Evolutionary conservation across 2,797 vertebrate species (phyloP).

Genomic region (Mormyrus proboscirostris): DNA sequence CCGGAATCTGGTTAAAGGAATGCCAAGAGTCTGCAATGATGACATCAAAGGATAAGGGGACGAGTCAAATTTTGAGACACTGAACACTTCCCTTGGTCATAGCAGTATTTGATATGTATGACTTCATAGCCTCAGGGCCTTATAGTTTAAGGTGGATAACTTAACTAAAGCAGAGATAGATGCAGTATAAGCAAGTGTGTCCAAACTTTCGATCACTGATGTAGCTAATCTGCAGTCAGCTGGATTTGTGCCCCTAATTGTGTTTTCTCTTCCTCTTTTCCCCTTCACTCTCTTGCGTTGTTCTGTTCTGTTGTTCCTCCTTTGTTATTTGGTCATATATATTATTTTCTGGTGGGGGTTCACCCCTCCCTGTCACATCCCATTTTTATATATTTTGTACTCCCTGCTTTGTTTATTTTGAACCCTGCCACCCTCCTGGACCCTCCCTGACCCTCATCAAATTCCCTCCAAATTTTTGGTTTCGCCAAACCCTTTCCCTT

Average conservation of each 20-base stretch:
- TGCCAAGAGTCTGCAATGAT: too few relatives aligned
- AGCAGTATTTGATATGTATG: not conserved
- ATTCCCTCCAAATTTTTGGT: constrained; percentile 22
- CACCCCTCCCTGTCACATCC: constrained; percentile 73
- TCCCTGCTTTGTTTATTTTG: constrained; percentile 49
- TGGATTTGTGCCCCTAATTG: not conserved
- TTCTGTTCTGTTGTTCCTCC: constrained; percentile 13
- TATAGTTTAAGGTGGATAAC: not conserved
- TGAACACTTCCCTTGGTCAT: not conserved
- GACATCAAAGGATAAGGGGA: not conserved
- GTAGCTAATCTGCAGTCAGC: not conserved
- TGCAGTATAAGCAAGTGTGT: not conserved
- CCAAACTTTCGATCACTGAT: not conserved
- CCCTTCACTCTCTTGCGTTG: constrained; percentile 28
- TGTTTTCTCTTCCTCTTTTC: constrained; percentile 32
- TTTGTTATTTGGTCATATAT: constrained; percentile 6
- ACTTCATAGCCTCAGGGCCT: not conserved
- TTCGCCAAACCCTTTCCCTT: constrained; percentile 16
- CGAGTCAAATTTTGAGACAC: not conserved
- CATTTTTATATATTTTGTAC: constrained; percentile 68
- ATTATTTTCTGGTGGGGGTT: constrained; percentile 34
- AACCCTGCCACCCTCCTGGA: not conserved
- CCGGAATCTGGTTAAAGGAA: too few relatives aligned
- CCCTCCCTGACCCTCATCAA: constrained; percentile 43
- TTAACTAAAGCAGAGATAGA: not conserved